Evolutionary conservation across 2,113 vertebrate genomes (phyloP).

Genomic region (Ictalurus furcatus): DNA sequence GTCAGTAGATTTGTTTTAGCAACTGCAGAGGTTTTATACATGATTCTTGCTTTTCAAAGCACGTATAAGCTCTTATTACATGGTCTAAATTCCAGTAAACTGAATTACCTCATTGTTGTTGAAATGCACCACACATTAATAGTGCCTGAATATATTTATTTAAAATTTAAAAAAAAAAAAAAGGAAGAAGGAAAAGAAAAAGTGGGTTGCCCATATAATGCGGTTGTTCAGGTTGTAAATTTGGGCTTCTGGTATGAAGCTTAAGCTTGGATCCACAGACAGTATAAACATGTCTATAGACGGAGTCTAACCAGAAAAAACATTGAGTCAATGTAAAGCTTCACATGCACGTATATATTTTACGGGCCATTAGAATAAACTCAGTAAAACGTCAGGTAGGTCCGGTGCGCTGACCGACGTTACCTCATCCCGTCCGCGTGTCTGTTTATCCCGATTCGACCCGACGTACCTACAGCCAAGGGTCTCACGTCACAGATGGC

Average conservation of each 20-base stretch:
- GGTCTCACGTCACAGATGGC: not conserved
- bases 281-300: constrained; percentile 22
- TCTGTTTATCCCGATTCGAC: constrained; percentile 18
- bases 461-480: not conserved
- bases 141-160: not conserved
- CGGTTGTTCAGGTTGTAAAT: constrained; percentile 13
- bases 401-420: not conserved
- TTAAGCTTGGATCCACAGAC: constrained; percentile 28
- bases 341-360: not conserved
- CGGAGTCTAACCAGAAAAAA: constrained; percentile 17
- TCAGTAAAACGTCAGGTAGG: constrained; percentile 20
- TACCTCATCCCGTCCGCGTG: constrained; percentile 6
- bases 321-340: constrained; percentile 37
- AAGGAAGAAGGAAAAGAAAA: not conserved
- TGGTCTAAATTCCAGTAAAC: constrained; percentile 4
- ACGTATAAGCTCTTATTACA: not conserved
- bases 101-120: constrained; percentile 8
- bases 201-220: not conserved
- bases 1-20: not conserved
- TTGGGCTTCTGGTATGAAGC: not conserved
- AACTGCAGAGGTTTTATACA: not conserved
- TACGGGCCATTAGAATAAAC: constrained; percentile 35
- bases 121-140: constrained; percentile 4
- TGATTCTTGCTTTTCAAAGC: not conserved
- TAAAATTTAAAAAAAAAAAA: not conserved